A percentile compares a stretch with the other conserved stretches of the same genome.
These are phyloP conservation scores for Drosophila conformis DNA, from an alignment of 2,888 invertebrate genomes.

Conservation along the genomic window DNA sequence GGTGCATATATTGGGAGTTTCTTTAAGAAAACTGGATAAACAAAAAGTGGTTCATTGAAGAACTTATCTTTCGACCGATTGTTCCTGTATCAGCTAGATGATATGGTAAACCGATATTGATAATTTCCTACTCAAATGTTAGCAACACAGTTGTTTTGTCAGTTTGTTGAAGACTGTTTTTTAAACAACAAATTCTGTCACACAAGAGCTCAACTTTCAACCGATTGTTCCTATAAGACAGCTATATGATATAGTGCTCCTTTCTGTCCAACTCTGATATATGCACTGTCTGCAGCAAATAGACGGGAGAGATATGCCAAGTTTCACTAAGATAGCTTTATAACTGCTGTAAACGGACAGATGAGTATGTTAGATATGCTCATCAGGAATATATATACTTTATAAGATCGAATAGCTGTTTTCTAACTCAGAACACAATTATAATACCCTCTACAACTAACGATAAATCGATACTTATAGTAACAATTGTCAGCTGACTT, in stretches of 20 bases:
- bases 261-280: not conserved
- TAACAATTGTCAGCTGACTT: not conserved
- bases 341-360: not conserved
- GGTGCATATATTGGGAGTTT: not conserved
- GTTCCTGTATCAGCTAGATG: not conserved
- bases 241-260: not conserved
- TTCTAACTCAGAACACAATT: not conserved
- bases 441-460: no score
- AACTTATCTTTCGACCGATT: not conserved
- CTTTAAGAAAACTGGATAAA: not conserved
- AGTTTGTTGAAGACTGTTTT: not conserved
- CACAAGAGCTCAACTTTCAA: not conserved
- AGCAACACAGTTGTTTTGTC: not conserved
- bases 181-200: not conserved
- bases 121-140: not conserved
- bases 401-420: no score
- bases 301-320: accelerated
- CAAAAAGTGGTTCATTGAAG: not conserved
- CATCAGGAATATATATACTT: not conserved
- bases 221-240: not conserved
- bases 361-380: not conserved
- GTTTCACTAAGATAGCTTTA: not conserved
- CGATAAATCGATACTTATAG: not conserved
- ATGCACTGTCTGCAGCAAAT: not conserved
- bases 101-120: not conserved